These are phyloP conservation scores for Pogoniulus pusillus DNA, from an alignment of 2,797 vertebrate genomes.

Conservation along the genomic window DNA sequence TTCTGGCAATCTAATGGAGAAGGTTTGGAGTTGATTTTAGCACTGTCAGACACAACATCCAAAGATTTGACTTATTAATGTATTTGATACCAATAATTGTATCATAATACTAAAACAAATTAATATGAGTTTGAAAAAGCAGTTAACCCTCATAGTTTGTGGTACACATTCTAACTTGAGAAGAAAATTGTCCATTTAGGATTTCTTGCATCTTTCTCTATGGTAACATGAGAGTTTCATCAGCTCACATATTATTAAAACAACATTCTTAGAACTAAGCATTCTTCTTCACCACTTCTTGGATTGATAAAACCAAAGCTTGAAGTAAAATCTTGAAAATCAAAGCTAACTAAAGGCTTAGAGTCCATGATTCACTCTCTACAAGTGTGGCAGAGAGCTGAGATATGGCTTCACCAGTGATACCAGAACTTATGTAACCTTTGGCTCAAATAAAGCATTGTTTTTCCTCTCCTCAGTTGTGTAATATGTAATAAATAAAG, in stretches of 20 bases:
- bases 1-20: conserved; percentile 17
- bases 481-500: conserved; percentile 34
- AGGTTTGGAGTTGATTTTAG: not conserved
- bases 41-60: not conserved
- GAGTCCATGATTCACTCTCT: not conserved
- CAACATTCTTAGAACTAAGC: not conserved
- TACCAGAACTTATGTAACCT: not conserved
- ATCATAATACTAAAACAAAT: not conserved
- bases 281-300: not conserved
- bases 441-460: not conserved
- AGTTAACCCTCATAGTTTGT: not conserved
- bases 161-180: not conserved
- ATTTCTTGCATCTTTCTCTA: not conserved
- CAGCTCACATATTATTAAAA: not conserved
- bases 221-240: not conserved
- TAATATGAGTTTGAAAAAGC: not conserved
- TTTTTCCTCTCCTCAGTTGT: not conserved
- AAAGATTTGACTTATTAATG: not conserved
- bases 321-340: not conserved
- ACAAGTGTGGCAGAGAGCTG: not conserved
- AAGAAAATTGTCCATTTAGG: not conserved
- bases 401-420: not conserved
- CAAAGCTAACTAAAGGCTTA: not conserved
- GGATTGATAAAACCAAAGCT: not conserved
- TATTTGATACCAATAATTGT: not conserved